Conservation (phyloP, 2,113 vertebrate genomes). For the Aptenodytes forsteri region DNA sequence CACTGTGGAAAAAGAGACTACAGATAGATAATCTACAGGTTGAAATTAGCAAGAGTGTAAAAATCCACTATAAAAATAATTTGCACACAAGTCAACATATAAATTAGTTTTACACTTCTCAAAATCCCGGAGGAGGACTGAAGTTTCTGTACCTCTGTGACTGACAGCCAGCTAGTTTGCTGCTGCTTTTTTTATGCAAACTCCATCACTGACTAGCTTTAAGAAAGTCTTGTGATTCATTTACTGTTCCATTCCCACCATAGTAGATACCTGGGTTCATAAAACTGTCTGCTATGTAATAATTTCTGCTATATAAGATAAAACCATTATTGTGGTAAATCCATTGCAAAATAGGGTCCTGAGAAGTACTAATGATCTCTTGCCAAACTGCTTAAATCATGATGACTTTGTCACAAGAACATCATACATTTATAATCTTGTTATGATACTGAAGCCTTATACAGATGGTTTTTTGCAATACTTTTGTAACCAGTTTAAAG, state of each 20-base stretch:
- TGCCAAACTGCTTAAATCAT: not conserved
- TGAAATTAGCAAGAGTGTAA: not conserved
- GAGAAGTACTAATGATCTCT: not conserved
- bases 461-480: not conserved
- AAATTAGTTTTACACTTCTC: not conserved
- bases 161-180: not conserved
- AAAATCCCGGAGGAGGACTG: not conserved
- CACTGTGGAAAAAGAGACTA: not conserved
- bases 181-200: not conserved
- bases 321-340: not conserved
- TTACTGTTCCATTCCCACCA: not conserved
- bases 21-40: not conserved
- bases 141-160: not conserved
- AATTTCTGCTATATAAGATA: not conserved
- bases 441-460: not conserved
- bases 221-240: not conserved
- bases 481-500: not conserved
- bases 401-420: not conserved
- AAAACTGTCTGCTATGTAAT: not conserved
- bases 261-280: not conserved
- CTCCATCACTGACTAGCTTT: not conserved
- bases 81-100: not conserved
- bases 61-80: not conserved
- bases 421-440: not conserved
- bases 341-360: not conserved